Conservation (phyloP, 2,113 vertebrate genomes). For the Pyxicephalus adspersus region DNA sequence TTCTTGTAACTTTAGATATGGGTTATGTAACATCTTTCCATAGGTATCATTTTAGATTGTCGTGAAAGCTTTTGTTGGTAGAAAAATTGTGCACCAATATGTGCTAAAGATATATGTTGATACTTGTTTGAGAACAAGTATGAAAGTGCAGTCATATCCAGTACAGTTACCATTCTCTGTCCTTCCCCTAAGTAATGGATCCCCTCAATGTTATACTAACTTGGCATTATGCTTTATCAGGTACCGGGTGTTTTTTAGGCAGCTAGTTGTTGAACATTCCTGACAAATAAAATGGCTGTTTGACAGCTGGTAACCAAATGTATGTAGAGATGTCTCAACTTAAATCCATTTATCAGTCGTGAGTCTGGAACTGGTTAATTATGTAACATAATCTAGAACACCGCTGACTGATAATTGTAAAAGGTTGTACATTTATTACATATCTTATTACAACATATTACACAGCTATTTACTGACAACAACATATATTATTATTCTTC, state of each 20-base stretch:
- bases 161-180: constrained; percentile 13
- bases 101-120: background rate
- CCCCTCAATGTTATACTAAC: background rate
- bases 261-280: background rate
- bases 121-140: constrained; percentile 8
- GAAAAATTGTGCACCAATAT: background rate
- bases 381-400: background rate
- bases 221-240: background rate
- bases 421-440: too few relatives aligned
- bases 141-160: background rate
- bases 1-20: background rate
- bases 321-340: background rate
- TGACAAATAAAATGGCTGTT: background rate
- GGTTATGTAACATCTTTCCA: too few relatives aligned
- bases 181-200: background rate
- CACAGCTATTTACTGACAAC: background rate
- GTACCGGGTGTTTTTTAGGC: background rate
- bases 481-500: too few relatives aligned
- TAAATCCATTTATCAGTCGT: background rate
- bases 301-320: constrained; percentile 28
- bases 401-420: too few relatives aligned
- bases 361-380: background rate
- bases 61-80: background rate
- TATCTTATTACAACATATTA: background rate
- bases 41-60: background rate